Conservation (phyloP, 2,888 invertebrate genomes). For the Acanthopleura granulata region DNA sequence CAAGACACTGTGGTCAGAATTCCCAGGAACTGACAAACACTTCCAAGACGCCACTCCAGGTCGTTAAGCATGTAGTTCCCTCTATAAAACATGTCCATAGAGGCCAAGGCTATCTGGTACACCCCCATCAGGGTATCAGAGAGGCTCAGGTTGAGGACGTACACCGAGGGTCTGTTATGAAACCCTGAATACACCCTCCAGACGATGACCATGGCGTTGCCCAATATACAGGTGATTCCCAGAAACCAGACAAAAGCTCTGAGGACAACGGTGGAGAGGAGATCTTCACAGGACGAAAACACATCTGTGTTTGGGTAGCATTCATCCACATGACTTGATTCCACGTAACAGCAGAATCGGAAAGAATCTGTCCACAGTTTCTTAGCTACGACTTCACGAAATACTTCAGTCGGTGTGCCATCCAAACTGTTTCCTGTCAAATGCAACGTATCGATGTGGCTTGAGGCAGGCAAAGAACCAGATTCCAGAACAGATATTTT, state of each 20-base stretch:
- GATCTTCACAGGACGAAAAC: constrained; percentile 42
- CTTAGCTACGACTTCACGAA: background rate
- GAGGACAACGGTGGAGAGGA: constrained; percentile 40
- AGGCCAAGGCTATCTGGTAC: constrained; percentile 75
- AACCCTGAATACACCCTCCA: constrained; percentile 31
- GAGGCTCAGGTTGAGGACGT: constrained; percentile 76
- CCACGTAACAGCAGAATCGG: background rate
- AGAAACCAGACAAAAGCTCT: constrained; percentile 76
- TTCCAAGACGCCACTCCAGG: constrained; percentile 75
- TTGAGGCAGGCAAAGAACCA: constrained; percentile 21
- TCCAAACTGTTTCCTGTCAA: background rate
- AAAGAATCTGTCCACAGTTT: background rate
- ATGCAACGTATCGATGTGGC: constrained; percentile 16
- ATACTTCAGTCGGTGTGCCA: background rate
- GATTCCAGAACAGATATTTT: constrained; percentile 26
- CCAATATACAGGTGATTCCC: constrained; percentile 74
- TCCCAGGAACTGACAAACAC: constrained; percentile 75
- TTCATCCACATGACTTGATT: constrained; percentile 21
- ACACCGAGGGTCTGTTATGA: constrained; percentile 69
- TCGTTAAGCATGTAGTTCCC: constrained; percentile 75
- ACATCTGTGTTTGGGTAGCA: constrained; percentile 43
- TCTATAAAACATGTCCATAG: constrained; percentile 72
- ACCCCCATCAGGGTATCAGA: constrained; percentile 78
- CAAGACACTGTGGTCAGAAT: constrained; percentile 60
- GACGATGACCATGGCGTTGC: constrained; percentile 72